Percentiles rank a stretch among this genome's conserved stretches.
Evolutionary conservation across 2,888 invertebrate species (phyloP).

Genomic region (Platycheirus albimanus): DNA sequence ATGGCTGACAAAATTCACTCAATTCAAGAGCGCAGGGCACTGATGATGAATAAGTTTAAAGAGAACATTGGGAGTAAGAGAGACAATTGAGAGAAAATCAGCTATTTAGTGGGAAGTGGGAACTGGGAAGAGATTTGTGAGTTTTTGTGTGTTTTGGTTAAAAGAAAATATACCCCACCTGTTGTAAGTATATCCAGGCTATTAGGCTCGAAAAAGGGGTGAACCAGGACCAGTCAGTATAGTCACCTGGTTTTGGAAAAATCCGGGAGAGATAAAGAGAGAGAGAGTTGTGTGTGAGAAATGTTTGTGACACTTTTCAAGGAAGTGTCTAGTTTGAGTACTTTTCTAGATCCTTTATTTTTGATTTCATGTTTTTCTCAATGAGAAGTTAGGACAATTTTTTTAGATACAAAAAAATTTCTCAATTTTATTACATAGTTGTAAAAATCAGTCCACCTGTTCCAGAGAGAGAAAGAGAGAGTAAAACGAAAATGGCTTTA

Average conservation of each 20-base stretch:
- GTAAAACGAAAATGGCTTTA: too few relatives aligned
- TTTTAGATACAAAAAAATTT: background rate
- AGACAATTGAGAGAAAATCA: conserved; percentile 5
- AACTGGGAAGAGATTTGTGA: background rate
- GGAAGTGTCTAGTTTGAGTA: too few relatives aligned
- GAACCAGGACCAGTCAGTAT: too few relatives aligned
- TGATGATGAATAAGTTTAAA: background rate
- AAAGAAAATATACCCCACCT: conserved; percentile 36
- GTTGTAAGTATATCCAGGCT: conserved; percentile 52
- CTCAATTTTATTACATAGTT: background rate
- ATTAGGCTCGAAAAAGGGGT: conserved; percentile 1
- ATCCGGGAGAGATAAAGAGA: conserved; percentile 55
- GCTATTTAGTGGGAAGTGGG: conserved; percentile 27
- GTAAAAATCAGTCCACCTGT: background rate
- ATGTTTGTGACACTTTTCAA: too few relatives aligned
- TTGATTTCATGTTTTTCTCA: background rate
- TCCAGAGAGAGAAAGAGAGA: background rate
- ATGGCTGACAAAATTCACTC: conserved; percentile 29
- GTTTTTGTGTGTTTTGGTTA: background rate
- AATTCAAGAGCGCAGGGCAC: conserved; percentile 53
- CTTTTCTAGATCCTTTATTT: too few relatives aligned
- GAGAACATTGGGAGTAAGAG: conserved; percentile 3
- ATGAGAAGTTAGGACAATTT: background rate
- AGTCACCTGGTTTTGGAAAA: conserved; percentile 20
- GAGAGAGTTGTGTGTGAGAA: conserved; percentile 21